Percentiles rank a stretch among this genome's conserved stretches.
Evolutionary conservation across 2,797 vertebrate species (phyloP).

Genomic region (Miopithecus talapoin): DNA sequence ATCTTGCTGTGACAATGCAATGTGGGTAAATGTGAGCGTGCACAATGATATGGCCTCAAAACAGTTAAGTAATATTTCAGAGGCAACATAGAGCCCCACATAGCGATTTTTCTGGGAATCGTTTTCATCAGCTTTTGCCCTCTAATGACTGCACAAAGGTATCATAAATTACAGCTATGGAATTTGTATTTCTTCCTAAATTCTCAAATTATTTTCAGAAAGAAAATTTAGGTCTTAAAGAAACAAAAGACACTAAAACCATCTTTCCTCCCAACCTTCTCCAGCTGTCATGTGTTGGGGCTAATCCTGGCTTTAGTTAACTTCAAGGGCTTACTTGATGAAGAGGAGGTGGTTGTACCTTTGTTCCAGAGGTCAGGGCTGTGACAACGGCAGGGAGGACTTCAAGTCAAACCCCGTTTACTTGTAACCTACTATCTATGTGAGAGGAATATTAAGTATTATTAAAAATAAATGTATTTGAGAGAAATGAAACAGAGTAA

Average conservation of each 20-base stretch:
- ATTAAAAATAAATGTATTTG: background rate
- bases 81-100: background rate
- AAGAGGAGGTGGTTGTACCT: background rate
- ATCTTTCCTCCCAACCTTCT: background rate
- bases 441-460: background rate
- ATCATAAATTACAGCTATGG: background rate
- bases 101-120: background rate
- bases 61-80: background rate
- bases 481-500: background rate
- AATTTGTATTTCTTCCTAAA: conserved; percentile 13
- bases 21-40: background rate
- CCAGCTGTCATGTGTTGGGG: background rate
- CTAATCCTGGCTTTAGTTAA: background rate
- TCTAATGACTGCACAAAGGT: background rate
- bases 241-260: background rate
- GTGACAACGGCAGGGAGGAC: background rate
- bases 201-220: conserved; percentile 30
- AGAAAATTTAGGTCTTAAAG: conserved; percentile 28
- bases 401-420: conserved; percentile 34
- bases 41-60: background rate
- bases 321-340: background rate
- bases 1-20: background rate
- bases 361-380: conserved; percentile 37
- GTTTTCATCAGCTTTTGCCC: background rate
- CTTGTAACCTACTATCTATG: background rate